Percentiles rank a stretch among this genome's conserved stretches.
phyloP scores from a whole-genome alignment of 1,140 invertebrate genomes.

The Gryllus bimaculatus region DNA sequence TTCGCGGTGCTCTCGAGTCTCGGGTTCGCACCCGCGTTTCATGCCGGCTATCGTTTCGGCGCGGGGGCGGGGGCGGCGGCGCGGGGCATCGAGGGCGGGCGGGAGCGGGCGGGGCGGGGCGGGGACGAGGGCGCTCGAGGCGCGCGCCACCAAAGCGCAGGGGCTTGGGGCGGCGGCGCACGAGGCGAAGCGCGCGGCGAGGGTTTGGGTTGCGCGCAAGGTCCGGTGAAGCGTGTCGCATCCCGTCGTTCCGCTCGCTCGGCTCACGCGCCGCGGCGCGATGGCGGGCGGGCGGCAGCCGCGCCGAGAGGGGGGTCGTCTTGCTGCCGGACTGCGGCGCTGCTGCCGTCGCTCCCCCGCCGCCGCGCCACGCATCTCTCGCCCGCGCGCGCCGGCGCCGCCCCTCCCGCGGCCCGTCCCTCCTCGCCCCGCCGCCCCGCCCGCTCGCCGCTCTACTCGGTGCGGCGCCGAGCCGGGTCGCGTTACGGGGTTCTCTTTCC shows the following conservation, averaged over 20 bases:
- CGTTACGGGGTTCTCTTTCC: background rate
- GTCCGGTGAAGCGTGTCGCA: background rate
- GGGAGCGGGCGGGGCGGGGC: too few relatives aligned
- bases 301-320: conserved; percentile 1
- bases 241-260: background rate
- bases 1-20: too few relatives aligned
- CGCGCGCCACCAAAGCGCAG: background rate
- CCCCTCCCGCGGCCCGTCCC: background rate
- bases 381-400: too few relatives aligned
- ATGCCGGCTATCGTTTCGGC: too few relatives aligned
- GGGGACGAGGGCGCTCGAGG: too few relatives aligned
- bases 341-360: background rate
- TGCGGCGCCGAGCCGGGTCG: background rate
- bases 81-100: too few relatives aligned
- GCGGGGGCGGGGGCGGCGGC: too few relatives aligned
- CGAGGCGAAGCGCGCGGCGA: background rate
- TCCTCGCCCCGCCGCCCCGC: background rate
- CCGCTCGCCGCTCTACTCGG: background rate
- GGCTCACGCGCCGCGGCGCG: background rate
- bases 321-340: background rate
- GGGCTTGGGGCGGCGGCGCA: background rate
- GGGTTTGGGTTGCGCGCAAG: background rate
- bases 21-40: too few relatives aligned
- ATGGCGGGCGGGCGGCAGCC: background rate
- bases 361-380: too few relatives aligned